Conservation (phyloP, 1,140 invertebrate genomes). For the Caerostris extrusa region DNA sequence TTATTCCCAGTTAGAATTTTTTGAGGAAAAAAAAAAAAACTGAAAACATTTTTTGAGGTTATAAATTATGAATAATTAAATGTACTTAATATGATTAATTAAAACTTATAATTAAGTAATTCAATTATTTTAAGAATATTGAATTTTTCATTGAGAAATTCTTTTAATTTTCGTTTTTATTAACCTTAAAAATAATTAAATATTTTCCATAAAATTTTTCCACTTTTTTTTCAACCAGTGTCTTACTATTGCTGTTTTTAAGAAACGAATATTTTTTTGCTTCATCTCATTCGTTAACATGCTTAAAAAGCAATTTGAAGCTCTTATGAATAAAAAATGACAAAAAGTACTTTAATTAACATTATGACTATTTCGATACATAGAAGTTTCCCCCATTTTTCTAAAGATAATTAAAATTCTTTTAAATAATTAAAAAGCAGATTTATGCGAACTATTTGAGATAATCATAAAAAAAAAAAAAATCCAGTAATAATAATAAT, state of each 20-base stretch:
- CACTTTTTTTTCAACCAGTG: too few relatives aligned
- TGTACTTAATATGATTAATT: too few relatives aligned
- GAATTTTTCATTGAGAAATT: too few relatives aligned
- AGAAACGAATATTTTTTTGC: neutral
- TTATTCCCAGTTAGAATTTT: too few relatives aligned
- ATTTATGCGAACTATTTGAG: neutral
- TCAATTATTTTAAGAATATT: too few relatives aligned
- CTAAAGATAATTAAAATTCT: constrained; percentile 4
- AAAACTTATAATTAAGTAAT: too few relatives aligned
- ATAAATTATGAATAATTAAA: too few relatives aligned
- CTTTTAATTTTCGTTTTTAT: too few relatives aligned
- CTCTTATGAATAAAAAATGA: neutral
- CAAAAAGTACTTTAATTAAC: constrained; percentile 14
- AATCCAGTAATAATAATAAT: neutral
- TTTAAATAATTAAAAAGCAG: constrained; percentile 5
- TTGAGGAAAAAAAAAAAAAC: too few relatives aligned
- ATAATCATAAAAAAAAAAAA: neutral
- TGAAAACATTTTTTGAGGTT: too few relatives aligned
- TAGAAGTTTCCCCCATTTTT: neutral
- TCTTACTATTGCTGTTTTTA: neutral
- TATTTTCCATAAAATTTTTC: too few relatives aligned
- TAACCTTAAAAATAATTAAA: too few relatives aligned
- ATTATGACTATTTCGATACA: constrained; percentile 4
- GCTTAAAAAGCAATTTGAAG: neutral
- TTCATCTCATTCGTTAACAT: neutral